Percentiles rank a stretch among this genome's conserved stretches.
phyloP scores from a whole-genome alignment of 1,140 invertebrate genomes.

The Psix sp. region DNA sequence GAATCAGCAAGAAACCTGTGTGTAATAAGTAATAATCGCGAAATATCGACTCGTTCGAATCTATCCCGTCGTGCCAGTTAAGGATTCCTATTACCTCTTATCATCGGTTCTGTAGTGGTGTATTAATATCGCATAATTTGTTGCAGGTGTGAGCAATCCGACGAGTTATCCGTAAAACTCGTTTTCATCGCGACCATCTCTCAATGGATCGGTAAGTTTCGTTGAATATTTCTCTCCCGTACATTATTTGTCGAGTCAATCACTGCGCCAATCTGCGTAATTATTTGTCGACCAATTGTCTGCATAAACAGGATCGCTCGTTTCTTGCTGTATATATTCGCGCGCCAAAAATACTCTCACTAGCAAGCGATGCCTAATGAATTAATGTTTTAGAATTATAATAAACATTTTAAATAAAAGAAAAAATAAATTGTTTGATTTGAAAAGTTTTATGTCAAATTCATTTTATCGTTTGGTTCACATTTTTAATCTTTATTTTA shows the following conservation, averaged over 20 bases:
- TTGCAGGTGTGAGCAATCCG: conserved; percentile 51
- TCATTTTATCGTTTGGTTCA: no score
- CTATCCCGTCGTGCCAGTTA: conserved; percentile 36
- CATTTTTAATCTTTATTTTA: no score
- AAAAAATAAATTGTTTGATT: no score
- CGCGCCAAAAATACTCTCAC: no score
- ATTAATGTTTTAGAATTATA: no score
- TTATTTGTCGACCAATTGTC: conserved; percentile 47
- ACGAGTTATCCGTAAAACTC: conserved; percentile 50
- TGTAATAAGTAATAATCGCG: conserved; percentile 56
- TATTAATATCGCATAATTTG: conserved; percentile 62
- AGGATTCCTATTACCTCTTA: conserved; percentile 54
- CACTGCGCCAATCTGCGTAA: conserved; percentile 37
- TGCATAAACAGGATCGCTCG: conserved; percentile 52
- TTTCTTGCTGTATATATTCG: no score
- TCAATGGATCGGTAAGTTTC: conserved; percentile 54
- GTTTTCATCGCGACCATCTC: conserved; percentile 51
- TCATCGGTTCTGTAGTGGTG: conserved; percentile 28
- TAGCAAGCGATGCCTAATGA: no score
- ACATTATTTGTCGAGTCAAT: conserved; percentile 45
- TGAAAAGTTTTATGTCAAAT: no score
- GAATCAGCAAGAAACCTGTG: conserved; percentile 22
- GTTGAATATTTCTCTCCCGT: conserved; percentile 50
- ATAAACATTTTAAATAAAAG: no score
- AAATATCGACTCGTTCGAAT: conserved; percentile 48